Conservation (phyloP, 2,113 vertebrate species). For the Phylloscopus whistleri region DNA sequence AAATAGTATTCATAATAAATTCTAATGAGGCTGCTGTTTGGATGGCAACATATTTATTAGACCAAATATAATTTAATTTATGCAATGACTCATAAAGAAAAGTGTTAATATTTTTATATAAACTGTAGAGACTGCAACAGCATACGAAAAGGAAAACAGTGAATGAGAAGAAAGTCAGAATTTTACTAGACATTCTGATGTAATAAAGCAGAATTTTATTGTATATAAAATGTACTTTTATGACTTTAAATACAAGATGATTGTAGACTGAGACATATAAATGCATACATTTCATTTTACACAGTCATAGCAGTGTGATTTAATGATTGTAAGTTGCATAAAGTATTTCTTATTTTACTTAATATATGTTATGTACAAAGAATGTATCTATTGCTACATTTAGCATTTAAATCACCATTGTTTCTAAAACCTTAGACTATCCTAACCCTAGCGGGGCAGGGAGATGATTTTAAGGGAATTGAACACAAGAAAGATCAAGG, state of each 20-base stretch:
- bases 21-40: background rate
- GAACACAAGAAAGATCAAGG: background rate
- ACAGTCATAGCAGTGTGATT: background rate
- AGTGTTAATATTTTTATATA: background rate
- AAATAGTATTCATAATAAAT: slow-evolving; percentile 5
- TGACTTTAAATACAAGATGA: background rate
- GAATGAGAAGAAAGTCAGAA: background rate
- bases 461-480: background rate
- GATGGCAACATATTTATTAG: background rate
- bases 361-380: background rate
- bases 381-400: background rate
- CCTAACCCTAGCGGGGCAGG: background rate
- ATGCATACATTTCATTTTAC: background rate
- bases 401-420: background rate
- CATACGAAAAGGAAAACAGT: background rate
- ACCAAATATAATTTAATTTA: slow-evolving; percentile 1
- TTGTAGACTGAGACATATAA: background rate
- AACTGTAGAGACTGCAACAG: background rate
- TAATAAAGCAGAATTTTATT: background rate
- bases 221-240: background rate
- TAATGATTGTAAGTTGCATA: background rate
- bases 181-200: background rate
- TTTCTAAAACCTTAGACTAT: background rate
- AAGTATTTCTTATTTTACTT: background rate
- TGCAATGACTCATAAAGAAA: background rate